Evolutionary conservation across 2,113 vertebrate genomes (phyloP), one percentile per base, ranked within the genome.

Genomic region (Hippocampus guttulatus): DNA sequence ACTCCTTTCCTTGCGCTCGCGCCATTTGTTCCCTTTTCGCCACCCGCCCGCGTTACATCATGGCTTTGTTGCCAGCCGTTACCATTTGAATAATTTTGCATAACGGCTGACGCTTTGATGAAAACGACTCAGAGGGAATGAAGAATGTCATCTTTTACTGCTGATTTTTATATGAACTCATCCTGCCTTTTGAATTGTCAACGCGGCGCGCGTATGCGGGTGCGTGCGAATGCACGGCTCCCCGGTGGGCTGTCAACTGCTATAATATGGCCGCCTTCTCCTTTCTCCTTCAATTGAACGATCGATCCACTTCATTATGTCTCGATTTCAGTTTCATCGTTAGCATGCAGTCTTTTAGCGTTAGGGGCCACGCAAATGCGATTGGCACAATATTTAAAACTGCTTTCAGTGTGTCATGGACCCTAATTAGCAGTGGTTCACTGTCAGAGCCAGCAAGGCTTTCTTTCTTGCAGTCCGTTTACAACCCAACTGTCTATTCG

Each of bases 261-360:
- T 84, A 38, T 84, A 71, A 69, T 60, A 79, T 78, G 66, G 62
- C 21, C 47, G 43, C 64, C 23, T 41, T 79, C 61, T 52, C 55
- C 52, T 73, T 75, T 87, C 75, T 85, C 77, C 79, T 87, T 83
- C 77, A 78, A 75, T 84, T 70, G 70, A 88, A 72, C 80, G 78
- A 90, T 88, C 43, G 81, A 87, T 83, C 81, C n/a, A 1, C 71
- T 84, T 90, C 81, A 91, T 87, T 81, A 91, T 82, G 76, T 86
- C 85, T 89, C 77, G 81, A 79, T 86, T 86, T 86, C 27, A 2
- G 14, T 49, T 79, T 62, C 40, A 21, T 73, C 66, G 77, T 76
- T 78, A 83, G 66, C 71, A 63, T 76, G 68, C 21, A 55, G 67
- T 65, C 23, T 69, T 47, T 60, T 47, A 62, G 69, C 76, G 85